Percentiles rank a stretch among this genome's conserved stretches.
phyloP scores from a whole-genome alignment of 2,797 vertebrate genomes.

The Enteromius argenteus region DNA sequence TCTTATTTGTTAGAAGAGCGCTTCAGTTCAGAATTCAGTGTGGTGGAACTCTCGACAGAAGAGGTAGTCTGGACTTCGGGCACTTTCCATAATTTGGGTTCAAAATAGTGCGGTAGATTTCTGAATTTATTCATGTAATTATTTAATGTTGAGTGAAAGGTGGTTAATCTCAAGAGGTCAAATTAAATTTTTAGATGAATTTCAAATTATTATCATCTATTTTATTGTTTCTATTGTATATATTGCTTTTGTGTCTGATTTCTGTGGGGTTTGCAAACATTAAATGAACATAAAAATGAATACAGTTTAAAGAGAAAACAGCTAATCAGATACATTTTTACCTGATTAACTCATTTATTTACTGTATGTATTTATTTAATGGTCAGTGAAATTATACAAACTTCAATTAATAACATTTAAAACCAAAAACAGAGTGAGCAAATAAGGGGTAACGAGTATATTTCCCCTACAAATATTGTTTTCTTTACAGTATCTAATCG shows the following conservation, averaged over 20 bases:
- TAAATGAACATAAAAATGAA: background rate
- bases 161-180: background rate
- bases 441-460: background rate
- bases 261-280: background rate
- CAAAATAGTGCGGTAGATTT: background rate
- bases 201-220: background rate
- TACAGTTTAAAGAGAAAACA: background rate
- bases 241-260: background rate
- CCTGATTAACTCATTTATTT: background rate
- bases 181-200: background rate
- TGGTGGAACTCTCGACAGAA: background rate
- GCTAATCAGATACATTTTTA: background rate
- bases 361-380: background rate
- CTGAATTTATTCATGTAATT: background rate
- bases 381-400: background rate
- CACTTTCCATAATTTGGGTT: background rate
- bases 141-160: background rate
- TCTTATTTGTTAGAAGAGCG: constrained; percentile 14
- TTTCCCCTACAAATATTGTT: background rate
- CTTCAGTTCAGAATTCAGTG: background rate
- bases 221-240: background rate
- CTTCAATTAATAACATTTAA: background rate
- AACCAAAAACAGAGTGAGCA: too few relatives aligned
- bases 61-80: background rate
- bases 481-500: background rate